These are phyloP conservation scores for Pongo pygmaeus DNA, from an alignment of 2,113 vertebrate species.

Conservation along the genomic window DNA sequence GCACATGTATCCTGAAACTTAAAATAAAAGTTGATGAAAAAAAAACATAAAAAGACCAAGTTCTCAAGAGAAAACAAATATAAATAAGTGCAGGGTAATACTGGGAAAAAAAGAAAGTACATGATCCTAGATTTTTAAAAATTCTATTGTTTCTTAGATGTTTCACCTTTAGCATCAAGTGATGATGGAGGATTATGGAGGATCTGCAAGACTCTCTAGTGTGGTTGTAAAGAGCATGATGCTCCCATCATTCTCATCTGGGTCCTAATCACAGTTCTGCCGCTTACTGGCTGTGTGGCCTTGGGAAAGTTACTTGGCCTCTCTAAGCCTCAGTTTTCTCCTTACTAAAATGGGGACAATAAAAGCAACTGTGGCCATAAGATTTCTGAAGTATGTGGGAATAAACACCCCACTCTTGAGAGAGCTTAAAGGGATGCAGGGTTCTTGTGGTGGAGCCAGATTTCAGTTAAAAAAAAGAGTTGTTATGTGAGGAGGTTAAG, in stretches of 20 bases:
- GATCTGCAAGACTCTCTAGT: not conserved
- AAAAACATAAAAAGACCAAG: no score
- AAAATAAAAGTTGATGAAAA: no score
- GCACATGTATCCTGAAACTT: no score
- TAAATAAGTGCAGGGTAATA: no score
- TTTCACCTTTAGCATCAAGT: conserved; percentile 17
- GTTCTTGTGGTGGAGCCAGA: not conserved
- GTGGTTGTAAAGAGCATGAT: not conserved
- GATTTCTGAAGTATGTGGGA: not conserved
- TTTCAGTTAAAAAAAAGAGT: not conserved
- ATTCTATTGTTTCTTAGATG: not conserved
- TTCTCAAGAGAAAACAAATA: no score
- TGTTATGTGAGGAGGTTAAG: not conserved
- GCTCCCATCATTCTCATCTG: not conserved
- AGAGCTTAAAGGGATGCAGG: not conserved
- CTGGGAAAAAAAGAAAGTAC: not conserved
- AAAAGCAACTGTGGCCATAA: not conserved
- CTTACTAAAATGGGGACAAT: not conserved
- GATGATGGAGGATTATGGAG: not conserved
- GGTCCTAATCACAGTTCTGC: not conserved
- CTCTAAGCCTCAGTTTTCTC: conserved; percentile 6
- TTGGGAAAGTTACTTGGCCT: not conserved
- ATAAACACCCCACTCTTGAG: not conserved
- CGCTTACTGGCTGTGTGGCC: not conserved
- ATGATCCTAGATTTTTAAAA: conserved; percentile 2